Conservation (phyloP, 2,797 vertebrate species). For the Vultur gryphus region DNA sequence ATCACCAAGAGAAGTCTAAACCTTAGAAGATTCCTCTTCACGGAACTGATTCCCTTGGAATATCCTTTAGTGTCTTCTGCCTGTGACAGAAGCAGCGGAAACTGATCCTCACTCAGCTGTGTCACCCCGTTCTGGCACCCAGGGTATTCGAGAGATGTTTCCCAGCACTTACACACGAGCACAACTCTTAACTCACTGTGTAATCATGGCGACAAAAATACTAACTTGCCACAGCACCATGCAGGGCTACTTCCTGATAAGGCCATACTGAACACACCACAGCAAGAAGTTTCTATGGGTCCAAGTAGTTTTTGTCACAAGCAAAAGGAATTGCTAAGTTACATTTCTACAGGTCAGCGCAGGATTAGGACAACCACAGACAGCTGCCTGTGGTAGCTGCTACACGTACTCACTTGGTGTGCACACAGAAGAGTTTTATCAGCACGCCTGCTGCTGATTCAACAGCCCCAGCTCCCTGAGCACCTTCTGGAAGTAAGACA, state of each 20-base stretch:
- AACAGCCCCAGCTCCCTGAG: constrained; percentile 82
- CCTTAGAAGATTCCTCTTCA: background rate
- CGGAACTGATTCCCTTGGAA: background rate
- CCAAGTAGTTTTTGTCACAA: background rate
- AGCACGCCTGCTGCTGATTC: constrained; percentile 92
- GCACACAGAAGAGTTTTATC: constrained; percentile 97
- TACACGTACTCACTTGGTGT: constrained; percentile 89
- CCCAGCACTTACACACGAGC: background rate
- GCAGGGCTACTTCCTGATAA: background rate
- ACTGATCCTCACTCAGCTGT: background rate
- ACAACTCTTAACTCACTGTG: background rate
- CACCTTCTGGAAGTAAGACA: constrained; percentile 80
- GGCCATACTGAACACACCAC: background rate
- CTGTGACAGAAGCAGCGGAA: background rate
- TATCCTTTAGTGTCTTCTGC: background rate
- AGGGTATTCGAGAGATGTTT: background rate
- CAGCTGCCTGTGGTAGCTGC: background rate
- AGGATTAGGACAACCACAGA: background rate
- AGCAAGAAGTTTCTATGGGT: background rate
- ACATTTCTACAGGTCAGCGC: background rate
- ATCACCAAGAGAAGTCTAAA: background rate
- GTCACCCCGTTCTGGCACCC: background rate
- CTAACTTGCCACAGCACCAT: background rate
- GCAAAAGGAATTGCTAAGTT: background rate
- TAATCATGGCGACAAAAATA: background rate